Evolutionary conservation across 2,888 invertebrate species (phyloP).

Genomic region (Troides helena): DNA sequence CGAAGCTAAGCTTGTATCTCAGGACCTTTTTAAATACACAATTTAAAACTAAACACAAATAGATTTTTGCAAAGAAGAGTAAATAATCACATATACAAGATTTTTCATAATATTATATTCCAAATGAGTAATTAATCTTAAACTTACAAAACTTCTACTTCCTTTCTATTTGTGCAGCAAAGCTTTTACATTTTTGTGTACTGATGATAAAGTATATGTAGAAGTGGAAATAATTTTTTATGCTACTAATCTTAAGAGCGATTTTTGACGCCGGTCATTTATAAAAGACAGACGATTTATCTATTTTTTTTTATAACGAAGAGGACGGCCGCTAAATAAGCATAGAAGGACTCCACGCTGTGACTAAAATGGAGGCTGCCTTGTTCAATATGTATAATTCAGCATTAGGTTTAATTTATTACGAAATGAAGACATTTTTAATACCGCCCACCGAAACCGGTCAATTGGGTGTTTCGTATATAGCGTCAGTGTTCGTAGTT

Average conservation of each 20-base stretch:
- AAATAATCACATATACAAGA: too few species aligned
- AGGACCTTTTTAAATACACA: too few species aligned
- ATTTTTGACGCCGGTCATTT: constrained; percentile 31
- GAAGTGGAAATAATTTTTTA: constrained; percentile 33
- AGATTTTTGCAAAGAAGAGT: too few species aligned
- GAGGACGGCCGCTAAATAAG: constrained; percentile 58
- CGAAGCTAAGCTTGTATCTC: too few species aligned
- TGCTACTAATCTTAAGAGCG: constrained; percentile 36
- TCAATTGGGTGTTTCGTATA: constrained; percentile 54
- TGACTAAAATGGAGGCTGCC: constrained; percentile 66
- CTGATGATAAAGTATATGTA: neutral
- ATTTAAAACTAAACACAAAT: too few species aligned
- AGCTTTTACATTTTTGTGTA: neutral
- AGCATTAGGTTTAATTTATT: constrained; percentile 70
- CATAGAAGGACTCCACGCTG: constrained; percentile 68
- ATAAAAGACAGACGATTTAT: neutral
- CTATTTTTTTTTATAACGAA: constrained; percentile 56
- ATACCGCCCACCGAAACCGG: constrained; percentile 56
- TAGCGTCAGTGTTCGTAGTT: constrained; percentile 46
- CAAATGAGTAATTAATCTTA: neutral
- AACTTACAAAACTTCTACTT: neutral
- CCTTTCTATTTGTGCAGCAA: neutral
- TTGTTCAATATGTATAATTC: constrained; percentile 56
- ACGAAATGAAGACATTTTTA: constrained; percentile 67
- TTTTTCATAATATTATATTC: neutral